A percentile compares a stretch with the other conserved stretches of the same genome.
phyloP scores from a whole-genome alignment of 2,888 invertebrate species.

The Dysmachus trigonus region DNA sequence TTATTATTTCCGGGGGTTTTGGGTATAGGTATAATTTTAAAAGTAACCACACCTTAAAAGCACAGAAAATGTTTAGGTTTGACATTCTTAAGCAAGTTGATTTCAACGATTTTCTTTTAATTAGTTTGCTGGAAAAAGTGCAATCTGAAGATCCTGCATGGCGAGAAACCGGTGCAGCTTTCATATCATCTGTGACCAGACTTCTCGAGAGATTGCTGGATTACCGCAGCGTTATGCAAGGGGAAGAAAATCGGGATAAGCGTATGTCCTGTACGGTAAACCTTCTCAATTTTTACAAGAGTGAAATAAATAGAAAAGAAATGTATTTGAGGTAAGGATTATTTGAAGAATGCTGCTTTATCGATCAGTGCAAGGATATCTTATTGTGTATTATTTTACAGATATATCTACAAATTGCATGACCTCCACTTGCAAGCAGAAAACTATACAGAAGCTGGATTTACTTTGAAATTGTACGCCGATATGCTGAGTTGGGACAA shows the following conservation, averaged over 20 bases:
- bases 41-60: neutral
- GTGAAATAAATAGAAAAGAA: slow-evolving; percentile 93
- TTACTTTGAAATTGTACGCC: slow-evolving; percentile 92
- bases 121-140: slow-evolving; percentile 83
- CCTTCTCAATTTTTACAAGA: slow-evolving; percentile 93
- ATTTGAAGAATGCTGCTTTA: neutral
- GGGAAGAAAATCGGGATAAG: slow-evolving; percentile 94
- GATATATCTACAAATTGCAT: slow-evolving; percentile 94
- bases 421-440: slow-evolving; percentile 91
- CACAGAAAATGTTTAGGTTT: neutral
- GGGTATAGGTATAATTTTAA: neutral
- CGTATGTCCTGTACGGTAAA: slow-evolving; percentile 97
- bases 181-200: slow-evolving; percentile 90
- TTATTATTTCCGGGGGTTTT: neutral
- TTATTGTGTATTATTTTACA: slow-evolving; percentile 47
- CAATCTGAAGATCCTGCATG: slow-evolving; percentile 85
- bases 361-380: neutral
- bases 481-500: slow-evolving; percentile 88
- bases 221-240: slow-evolving; percentile 94
- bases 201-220: slow-evolving; percentile 88
- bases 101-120: neutral
- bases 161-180: slow-evolving; percentile 91
- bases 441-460: slow-evolving; percentile 94
- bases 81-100: neutral
- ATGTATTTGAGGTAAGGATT: slow-evolving; percentile 79